Evolutionary conservation across 64 coral and sea anemone species (phyloP).

Genomic region (Actinia equina): DNA sequence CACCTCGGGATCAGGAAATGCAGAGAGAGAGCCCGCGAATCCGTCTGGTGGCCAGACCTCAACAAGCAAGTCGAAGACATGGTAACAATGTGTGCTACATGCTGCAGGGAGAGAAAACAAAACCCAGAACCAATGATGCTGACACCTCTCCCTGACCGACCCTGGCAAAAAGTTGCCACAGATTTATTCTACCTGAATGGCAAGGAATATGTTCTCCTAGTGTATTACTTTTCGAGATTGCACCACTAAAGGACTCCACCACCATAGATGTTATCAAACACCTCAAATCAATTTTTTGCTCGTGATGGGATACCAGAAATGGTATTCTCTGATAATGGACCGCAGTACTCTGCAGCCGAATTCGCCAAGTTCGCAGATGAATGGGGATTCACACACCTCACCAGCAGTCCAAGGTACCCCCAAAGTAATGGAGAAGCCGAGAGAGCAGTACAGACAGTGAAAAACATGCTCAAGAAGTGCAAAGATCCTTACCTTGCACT

Average conservation of each 20-base stretch:
- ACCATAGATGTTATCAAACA: too few species aligned
- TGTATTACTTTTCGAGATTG: constrained; percentile 33
- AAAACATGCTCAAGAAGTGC: constrained; percentile 28
- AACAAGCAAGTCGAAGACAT: neutral
- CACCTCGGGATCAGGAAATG: neutral
- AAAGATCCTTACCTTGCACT: constrained; percentile 8
- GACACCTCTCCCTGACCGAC: neutral
- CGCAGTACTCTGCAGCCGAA: too few species aligned
- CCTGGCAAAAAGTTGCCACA: constrained; percentile 3
- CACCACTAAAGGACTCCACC: neutral
- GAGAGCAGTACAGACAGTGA: constrained; percentile 51
- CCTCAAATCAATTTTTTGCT: too few species aligned
- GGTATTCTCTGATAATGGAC: too few species aligned
- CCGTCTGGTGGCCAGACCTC: neutral
- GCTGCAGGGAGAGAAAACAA: neutral
- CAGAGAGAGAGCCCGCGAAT: neutral
- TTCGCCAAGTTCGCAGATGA: neutral
- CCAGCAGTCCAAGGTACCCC: constrained; percentile 47
- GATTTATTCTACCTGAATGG: constrained; percentile 15
- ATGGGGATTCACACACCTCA: constrained; percentile 42
- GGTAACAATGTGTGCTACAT: neutral
- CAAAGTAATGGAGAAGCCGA: constrained; percentile 54
- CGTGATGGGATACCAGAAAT: too few species aligned
- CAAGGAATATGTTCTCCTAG: neutral
- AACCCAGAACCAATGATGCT: neutral